Evolutionary conservation across 2,797 vertebrate species (phyloP), one percentile per base, ranked within the genome.

Genomic region (Eospalax fontanierii): DNA sequence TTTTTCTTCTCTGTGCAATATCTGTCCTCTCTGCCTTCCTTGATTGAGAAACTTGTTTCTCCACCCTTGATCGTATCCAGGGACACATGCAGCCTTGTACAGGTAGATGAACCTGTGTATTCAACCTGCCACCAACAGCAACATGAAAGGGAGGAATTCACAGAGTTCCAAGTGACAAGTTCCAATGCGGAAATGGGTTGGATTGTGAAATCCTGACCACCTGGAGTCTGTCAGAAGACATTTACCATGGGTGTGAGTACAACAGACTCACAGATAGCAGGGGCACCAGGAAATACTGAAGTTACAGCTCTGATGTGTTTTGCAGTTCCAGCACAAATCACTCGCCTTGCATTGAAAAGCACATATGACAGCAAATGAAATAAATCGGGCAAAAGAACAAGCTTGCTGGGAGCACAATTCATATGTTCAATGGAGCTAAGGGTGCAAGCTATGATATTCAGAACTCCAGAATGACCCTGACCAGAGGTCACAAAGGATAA

Each of bases 1-100:
- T 97, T 66, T 87, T 38, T 78, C 65, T 85, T 89, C 73, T 87
- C 30, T 87, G 50, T 91, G 54, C 9, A 93, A 28, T 95, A 88
- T 95, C 70, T 87, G 61, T 87, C 90, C 79, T 96, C 86, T 85
- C 79, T 87, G 63, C 97, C 96, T 98, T 98, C 95, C 96, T 87
- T 97, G 96, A 97, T 97, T 98, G 97, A 93, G 93, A 96, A 97
- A 96, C 95, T 98, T 96, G 93, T 97, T 97, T 98, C 90, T 96
- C 95, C 97, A 97, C 95, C 95, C 96, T 97, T 97, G 96, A 95
- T 97, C 96, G 95, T 97, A 98, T 87, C 92, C 97, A 89, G 93
- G 95, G 95, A 97, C 96, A 78, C 26, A 38, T 79, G 87, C 26
- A 80, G 89, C 94, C 88, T 66, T 74, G 28, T 24, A 24, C 21